phyloP scores from a whole-genome alignment of 2,797 vertebrate species.

The Mus minutoides region DNA sequence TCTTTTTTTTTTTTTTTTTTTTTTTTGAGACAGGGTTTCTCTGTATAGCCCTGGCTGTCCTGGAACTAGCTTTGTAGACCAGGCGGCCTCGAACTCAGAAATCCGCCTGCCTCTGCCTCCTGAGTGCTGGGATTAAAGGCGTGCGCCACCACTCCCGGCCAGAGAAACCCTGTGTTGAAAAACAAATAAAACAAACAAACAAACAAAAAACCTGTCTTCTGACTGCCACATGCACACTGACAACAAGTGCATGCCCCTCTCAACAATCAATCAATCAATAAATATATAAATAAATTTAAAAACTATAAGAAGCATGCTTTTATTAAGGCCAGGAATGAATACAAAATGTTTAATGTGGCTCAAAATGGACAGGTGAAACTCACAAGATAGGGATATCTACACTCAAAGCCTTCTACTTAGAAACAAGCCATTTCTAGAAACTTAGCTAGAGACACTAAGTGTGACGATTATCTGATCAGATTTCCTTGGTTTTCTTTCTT shows the following conservation, averaged over 20 bases:
- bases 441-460: conserved; percentile 2
- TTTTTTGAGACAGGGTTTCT: too few species aligned
- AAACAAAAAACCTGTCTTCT: neutral
- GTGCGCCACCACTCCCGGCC: too few species aligned
- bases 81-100: too few species aligned
- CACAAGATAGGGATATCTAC: neutral
- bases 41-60: too few species aligned
- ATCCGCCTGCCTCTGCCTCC: too few species aligned
- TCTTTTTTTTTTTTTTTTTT: too few species aligned
- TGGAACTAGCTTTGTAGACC: too few species aligned
- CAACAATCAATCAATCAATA: neutral
- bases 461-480: neutral
- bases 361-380: neutral
- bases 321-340: conserved; percentile 17
- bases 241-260: neutral
- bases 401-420: neutral
- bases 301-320: neutral
- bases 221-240: neutral
- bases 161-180: too few species aligned
- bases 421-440: conserved; percentile 27
- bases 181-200: too few species aligned
- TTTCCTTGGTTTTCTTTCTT: neutral
- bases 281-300: neutral
- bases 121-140: too few species aligned
- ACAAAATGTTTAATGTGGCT: neutral